Conservation (phyloP, 2,888 invertebrate genomes). For the Teleiodes luculella region DNA sequence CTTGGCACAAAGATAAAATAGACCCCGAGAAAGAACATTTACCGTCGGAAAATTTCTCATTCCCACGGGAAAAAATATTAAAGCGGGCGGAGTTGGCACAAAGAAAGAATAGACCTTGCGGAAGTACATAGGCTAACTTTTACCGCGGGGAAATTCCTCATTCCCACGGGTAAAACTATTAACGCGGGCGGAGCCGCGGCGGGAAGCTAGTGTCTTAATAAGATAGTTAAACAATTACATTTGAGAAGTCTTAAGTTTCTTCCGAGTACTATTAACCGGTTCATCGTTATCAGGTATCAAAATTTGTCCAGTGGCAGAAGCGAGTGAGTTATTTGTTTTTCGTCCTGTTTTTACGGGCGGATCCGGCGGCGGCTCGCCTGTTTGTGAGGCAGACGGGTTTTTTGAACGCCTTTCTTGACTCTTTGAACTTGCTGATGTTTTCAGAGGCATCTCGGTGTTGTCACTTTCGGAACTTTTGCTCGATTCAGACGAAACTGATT, state of each 20-base stretch:
- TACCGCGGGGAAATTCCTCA: too few relatives aligned
- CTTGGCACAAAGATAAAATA: too few relatives aligned
- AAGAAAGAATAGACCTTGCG: too few relatives aligned
- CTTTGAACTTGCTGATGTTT: conserved; percentile 51
- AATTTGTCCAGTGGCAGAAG: conserved; percentile 90
- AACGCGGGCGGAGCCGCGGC: too few relatives aligned
- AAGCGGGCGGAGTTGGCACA: too few relatives aligned
- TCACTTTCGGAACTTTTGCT: conserved; percentile 50
- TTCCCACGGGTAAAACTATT: too few relatives aligned
- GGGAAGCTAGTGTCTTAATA: too few relatives aligned
- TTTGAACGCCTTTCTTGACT: conserved; percentile 60
- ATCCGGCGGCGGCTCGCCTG: conserved; percentile 63
- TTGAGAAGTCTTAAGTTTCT: conserved; percentile 83
- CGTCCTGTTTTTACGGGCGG: conserved; percentile 79
- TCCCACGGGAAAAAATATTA: too few relatives aligned
- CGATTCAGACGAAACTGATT: conserved; percentile 57
- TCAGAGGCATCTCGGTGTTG: conserved; percentile 63
- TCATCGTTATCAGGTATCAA: conserved; percentile 81
- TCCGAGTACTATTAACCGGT: conserved; percentile 67
- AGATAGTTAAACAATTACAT: conserved; percentile 69
- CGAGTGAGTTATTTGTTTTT: conserved; percentile 92
- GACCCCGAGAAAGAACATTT: too few relatives aligned
- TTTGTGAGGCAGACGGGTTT: conserved; percentile 55
- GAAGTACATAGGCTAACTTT: too few relatives aligned
- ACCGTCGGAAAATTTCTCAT: too few relatives aligned